Evolutionary conservation across 1,140 invertebrate species (phyloP).

Genomic region (Brachionus plicatilis): DNA sequence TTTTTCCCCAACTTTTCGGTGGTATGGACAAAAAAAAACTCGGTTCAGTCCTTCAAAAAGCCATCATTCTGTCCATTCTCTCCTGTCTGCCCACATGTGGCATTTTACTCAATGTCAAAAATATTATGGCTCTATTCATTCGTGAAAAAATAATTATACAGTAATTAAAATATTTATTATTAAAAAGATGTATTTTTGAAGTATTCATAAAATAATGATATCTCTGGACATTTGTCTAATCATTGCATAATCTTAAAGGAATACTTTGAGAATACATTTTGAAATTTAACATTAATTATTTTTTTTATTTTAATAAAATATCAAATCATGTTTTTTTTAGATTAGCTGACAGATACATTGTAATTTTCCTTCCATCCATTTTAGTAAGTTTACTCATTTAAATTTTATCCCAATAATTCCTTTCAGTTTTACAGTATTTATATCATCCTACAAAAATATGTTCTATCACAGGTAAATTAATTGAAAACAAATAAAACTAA

Average conservation of each 20-base stretch:
- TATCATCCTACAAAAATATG: constrained; percentile 26
- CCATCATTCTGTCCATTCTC: background rate
- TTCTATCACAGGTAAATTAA: background rate
- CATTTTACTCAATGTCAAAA: constrained; percentile 1
- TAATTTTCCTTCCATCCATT: constrained; percentile 12
- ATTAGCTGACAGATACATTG: constrained; percentile 24
- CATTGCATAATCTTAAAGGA: no score
- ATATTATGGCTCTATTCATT: background rate
- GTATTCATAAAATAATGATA: no score
- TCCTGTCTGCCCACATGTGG: constrained; percentile 2
- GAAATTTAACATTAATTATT: no score
- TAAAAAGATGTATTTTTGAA: no score
- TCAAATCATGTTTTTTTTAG: background rate
- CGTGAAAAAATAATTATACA: background rate
- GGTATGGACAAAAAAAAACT: constrained; percentile 8
- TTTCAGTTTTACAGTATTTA: constrained; percentile 27
- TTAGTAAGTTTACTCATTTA: background rate
- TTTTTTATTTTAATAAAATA: background rate
- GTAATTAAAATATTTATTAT: background rate
- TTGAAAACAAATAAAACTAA: background rate
- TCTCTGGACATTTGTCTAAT: no score
- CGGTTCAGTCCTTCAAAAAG: constrained; percentile 26
- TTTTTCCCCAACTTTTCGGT: constrained; percentile 19
- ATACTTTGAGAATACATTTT: no score
- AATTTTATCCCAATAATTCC: background rate